Base-by-base conservation (phyloP, 1,140 invertebrate species). In the Drosophila pachea region DNA sequence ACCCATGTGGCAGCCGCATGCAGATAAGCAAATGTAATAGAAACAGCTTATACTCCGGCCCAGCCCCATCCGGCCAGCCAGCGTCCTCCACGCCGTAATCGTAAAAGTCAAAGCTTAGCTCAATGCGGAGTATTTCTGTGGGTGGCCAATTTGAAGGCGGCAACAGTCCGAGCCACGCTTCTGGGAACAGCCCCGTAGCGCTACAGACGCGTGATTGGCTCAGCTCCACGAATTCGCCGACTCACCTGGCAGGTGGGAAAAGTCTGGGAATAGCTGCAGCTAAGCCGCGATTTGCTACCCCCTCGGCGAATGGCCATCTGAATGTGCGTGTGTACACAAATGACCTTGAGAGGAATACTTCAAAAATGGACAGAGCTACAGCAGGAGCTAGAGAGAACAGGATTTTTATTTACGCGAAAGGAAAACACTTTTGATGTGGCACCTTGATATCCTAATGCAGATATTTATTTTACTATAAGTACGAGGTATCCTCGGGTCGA, bases 11-110 rank as follows among this genome's bases (percentile, higher is more conserved):
- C 59, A 78, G 68, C 47, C 75, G 52, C 65, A 83, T 84, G 79
- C 79, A 84, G 79, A 84, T 84, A 86, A 86, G 76, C 73, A 76
- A 84, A 82, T 65, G 74, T 77, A 77, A 76, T 81, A 86, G 73
- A 86, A 84, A 70, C 73, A 86, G 81, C 78, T 86, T 84, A 79
- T 73, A 45, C 50, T 38, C 62, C 49, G 36, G 14, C 8, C 65
- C 42, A 33, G 9, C 16, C 6, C 7, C n/a, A n/a, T 47, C 7
- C 11, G n/a, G 7, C 12, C 38, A 7, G 54, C 22, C 22, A 22
- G 22, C 22, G 22, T 22, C 33, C 7, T 47, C 56, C 56, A 40
- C 47, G 63, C 76, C 81, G 79, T 86, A 71, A 81, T 86, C 79
- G 81, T 86, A 76, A 84, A 84, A 84, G 76, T 76, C 73, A 79